A percentile compares a stretch with the other conserved stretches of the same genome.
Evolutionary conservation across 2,888 invertebrate species (phyloP).

Genomic region (Corythucha ciliata): DNA sequence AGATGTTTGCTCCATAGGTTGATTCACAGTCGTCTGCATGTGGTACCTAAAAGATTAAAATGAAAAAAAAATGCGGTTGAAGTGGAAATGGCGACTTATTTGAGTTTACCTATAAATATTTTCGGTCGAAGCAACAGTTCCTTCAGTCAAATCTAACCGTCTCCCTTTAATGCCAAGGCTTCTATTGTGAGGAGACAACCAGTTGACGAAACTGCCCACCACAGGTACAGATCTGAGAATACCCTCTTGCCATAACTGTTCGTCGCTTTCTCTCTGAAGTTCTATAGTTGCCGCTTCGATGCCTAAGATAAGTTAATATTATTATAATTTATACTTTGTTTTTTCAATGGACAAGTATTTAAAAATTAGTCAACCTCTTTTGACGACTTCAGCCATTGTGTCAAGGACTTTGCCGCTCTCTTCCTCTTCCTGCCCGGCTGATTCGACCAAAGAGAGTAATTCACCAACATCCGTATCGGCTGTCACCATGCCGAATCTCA

Average conservation of each 20-base stretch:
- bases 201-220: constrained; percentile 84
- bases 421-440: constrained; percentile 85
- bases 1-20: constrained; percentile 59
- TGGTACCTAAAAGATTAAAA: constrained; percentile 25
- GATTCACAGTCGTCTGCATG: constrained; percentile 26
- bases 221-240: constrained; percentile 82
- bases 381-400: constrained; percentile 91
- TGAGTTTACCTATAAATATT: constrained; percentile 52
- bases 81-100: constrained; percentile 4
- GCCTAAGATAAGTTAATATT: constrained; percentile 46
- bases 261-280: constrained; percentile 79
- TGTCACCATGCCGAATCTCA: constrained; percentile 92
- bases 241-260: constrained; percentile 88
- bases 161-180: constrained; percentile 64
- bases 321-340: neutral
- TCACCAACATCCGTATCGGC: constrained; percentile 91
- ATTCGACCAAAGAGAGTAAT: constrained; percentile 71
- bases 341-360: neutral
- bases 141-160: constrained; percentile 65
- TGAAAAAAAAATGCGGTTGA: neutral
- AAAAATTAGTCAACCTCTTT: constrained; percentile 51
- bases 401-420: constrained; percentile 86
- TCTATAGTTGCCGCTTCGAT: constrained; percentile 90
- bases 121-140: constrained; percentile 72
- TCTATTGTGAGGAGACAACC: constrained; percentile 85